A percentile compares a stretch with the other conserved stretches of the same genome.
These are phyloP conservation scores for Plusia festucae DNA, from an alignment of 2,888 invertebrate genomes.

Conservation along the genomic window DNA sequence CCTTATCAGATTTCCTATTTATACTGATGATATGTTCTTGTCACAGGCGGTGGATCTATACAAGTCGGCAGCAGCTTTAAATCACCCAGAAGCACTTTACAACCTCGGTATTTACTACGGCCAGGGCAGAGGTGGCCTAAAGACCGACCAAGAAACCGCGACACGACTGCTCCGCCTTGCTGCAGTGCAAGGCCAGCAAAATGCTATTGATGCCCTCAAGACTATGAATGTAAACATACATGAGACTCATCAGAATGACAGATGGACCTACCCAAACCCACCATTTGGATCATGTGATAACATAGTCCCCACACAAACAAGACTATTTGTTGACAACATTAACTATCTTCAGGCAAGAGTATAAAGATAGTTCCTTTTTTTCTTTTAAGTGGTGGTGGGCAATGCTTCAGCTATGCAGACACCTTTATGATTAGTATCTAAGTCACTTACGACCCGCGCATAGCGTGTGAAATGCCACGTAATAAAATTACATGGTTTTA, in stretches of 20 bases:
- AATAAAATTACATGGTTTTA: slow-evolving; percentile 42
- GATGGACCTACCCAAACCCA: slow-evolving; percentile 65
- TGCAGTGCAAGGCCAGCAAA: slow-evolving; percentile 90
- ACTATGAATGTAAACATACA: slow-evolving; percentile 67
- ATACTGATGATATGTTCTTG: slow-evolving; percentile 20
- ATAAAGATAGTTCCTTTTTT: slow-evolving; percentile 64
- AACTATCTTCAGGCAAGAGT: slow-evolving; percentile 66
- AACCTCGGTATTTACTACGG: slow-evolving; percentile 92
- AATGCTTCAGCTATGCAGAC: slow-evolving; percentile 18
- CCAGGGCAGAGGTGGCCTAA: slow-evolving; percentile 90
- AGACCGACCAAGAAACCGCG: slow-evolving; percentile 85
- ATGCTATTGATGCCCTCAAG: slow-evolving; percentile 88
- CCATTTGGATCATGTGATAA: slow-evolving; percentile 64
- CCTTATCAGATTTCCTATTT: background rate
- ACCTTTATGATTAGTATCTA: slow-evolving; percentile 36
- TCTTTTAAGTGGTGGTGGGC: slow-evolving; percentile 44
- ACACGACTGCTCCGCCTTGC: slow-evolving; percentile 85
- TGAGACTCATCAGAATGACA: slow-evolving; percentile 60
- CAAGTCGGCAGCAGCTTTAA: slow-evolving; percentile 89
- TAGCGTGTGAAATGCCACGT: slow-evolving; percentile 34
- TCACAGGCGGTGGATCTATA: slow-evolving; percentile 91
- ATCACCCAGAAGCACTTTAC: slow-evolving; percentile 91
- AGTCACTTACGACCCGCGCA: slow-evolving; percentile 32
- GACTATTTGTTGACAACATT: slow-evolving; percentile 78
- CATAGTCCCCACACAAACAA: slow-evolving; percentile 74